Conservation (phyloP, 1,140 invertebrate species). For the Akabosia matsudoensis region DNA sequence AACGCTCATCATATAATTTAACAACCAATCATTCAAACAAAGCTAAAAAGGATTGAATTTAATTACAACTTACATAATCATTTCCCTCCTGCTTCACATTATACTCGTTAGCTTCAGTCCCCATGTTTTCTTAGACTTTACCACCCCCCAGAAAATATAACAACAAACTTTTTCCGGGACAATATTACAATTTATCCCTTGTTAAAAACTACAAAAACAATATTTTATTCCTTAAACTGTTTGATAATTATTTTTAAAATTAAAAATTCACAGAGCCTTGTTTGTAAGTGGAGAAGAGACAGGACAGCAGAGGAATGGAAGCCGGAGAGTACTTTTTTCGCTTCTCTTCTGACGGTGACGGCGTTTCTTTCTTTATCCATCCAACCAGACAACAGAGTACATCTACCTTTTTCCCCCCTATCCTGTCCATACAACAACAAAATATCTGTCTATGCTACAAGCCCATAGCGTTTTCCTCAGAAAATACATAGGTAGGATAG, state of each 20-base stretch:
- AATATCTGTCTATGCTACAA: too few species aligned
- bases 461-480: too few species aligned
- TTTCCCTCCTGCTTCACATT: conserved; percentile 33
- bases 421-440: too few species aligned
- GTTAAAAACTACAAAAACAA: background rate
- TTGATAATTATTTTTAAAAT: background rate
- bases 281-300: background rate
- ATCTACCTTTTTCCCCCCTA: too few species aligned
- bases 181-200: background rate
- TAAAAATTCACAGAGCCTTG: background rate
- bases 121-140: conserved; percentile 13
- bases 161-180: background rate
- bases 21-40: background rate
- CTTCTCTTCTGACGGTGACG: background rate
- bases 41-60: background rate
- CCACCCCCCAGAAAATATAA: background rate
- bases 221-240: background rate
- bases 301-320: background rate
- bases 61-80: conserved; percentile 19
- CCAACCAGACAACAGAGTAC: background rate
- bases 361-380: background rate
- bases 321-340: too few species aligned
- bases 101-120: conserved; percentile 32
- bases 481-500: too few species aligned
- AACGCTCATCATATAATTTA: conserved; percentile 9